Evolutionary conservation across 2,113 vertebrate species (phyloP).

Genomic region (Lasiurus cinereus): DNA sequence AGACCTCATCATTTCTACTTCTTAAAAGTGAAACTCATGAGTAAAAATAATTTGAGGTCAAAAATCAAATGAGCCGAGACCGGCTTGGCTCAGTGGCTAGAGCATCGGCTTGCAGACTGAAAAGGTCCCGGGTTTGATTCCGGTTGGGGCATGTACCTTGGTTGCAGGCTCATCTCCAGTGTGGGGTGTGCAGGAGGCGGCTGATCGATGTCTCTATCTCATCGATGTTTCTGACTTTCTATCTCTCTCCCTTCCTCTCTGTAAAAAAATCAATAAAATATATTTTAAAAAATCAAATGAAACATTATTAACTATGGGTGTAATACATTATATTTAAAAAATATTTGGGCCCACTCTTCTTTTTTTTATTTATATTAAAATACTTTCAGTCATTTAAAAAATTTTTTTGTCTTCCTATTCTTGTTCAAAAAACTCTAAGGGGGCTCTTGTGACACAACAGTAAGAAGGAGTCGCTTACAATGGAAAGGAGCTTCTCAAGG

Average conservation of each 20-base stretch:
- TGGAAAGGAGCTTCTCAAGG: background rate
- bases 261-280: no score
- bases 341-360: background rate
- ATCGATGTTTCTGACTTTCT: no score
- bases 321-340: background rate
- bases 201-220: no score
- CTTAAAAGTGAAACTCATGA: background rate
- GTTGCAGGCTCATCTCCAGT: no score
- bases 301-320: background rate
- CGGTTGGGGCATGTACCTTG: no score
- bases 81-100: no score
- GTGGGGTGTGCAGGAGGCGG: no score
- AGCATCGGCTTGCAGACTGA: no score
- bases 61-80: slow-evolving; percentile 15
- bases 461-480: background rate
- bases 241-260: no score
- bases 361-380: background rate
- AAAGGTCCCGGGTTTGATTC: no score
- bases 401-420: background rate
- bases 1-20: background rate
- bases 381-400: background rate
- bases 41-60: background rate
- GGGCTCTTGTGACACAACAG: background rate
- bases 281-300: slow-evolving; percentile 13
- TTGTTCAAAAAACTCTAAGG: background rate